phyloP scores from a whole-genome alignment of 2,113 vertebrate genomes.

The human region GRCh38 chr13:36742001-36742500 shows the following conservation, averaged over 20 bases:
- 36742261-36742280: background rate
- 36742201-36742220: background rate
- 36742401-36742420: conserved; percentile 51
- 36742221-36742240: background rate
- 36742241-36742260: background rate
- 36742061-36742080: conserved; percentile 36
- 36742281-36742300: background rate
- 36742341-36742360: background rate
- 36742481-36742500: background rate
- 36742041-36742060: conserved; percentile 51
- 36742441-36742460: conserved; percentile 39
- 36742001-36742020: conserved; percentile 50
- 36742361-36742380: background rate
- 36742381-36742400: background rate
- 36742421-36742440: conserved; percentile 32
- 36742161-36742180: conserved; percentile 4
- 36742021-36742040: conserved; percentile 40
- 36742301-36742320: background rate
- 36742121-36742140: conserved; percentile 39
- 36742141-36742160: background rate
- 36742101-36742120: conserved; percentile 32
- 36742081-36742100: conserved; percentile 34
- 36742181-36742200: background rate
- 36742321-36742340: background rate
- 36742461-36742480: conserved; percentile 11